Evolutionary conservation across 35 echinoderm and acorn worm genomes (phyloP).

Genomic region (Apostichopus japonicus): DNA sequence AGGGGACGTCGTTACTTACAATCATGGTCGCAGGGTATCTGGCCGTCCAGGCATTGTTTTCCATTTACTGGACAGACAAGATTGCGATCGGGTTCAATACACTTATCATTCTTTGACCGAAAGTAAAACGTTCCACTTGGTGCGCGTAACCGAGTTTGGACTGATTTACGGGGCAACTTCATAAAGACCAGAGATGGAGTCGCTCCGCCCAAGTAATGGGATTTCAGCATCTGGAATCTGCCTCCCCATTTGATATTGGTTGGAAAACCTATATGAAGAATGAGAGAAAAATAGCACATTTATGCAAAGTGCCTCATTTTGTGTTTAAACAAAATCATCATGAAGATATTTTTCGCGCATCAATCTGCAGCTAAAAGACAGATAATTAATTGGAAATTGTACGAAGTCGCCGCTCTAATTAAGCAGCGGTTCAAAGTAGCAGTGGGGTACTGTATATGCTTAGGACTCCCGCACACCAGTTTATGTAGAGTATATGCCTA

Average conservation of each 20-base stretch:
- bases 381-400: too few relatives aligned
- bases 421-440: too few relatives aligned
- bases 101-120: neutral
- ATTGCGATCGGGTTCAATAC: neutral
- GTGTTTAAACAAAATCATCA: too few relatives aligned
- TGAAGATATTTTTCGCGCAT: too few relatives aligned
- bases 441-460: too few relatives aligned
- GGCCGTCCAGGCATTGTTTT: neutral
- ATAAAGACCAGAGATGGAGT: neutral
- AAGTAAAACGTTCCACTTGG: neutral
- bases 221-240: neutral
- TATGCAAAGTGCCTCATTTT: too few relatives aligned
- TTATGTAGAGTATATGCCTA: too few relatives aligned
- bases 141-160: neutral
- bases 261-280: too few relatives aligned
- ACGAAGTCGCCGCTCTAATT: too few relatives aligned
- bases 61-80: neutral
- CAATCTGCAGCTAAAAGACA: too few relatives aligned
- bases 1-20: neutral
- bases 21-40: neutral
- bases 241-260: neutral
- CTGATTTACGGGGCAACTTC: neutral
- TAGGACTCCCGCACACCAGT: too few relatives aligned
- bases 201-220: neutral
- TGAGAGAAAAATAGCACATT: too few relatives aligned